Evolutionary conservation across 2,113 vertebrate species (phyloP).

Genomic region (Thermophis baileyi): DNA sequence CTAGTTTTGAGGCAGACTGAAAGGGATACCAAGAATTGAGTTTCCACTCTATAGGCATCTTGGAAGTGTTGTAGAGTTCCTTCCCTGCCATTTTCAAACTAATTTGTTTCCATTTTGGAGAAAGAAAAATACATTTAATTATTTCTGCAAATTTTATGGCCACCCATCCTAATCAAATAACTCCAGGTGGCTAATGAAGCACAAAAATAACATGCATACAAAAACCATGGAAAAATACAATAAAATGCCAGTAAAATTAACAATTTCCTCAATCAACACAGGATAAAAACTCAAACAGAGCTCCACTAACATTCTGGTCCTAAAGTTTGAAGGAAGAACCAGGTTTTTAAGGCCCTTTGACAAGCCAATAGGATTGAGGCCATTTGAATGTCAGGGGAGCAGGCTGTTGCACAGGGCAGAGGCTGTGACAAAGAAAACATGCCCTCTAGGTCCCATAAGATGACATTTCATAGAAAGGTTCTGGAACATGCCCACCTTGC

Average conservation of each 20-base stretch:
- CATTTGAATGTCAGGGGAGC: background rate
- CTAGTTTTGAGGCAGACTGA: background rate
- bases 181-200: background rate
- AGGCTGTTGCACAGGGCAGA: background rate
- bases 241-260: background rate
- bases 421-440: background rate
- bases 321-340: background rate
- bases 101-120: background rate
- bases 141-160: background rate
- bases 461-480: background rate
- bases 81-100: background rate
- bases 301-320: background rate
- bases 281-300: background rate
- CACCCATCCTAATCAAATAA: background rate
- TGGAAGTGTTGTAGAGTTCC: background rate
- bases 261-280: background rate
- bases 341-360: background rate
- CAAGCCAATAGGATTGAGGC: background rate
- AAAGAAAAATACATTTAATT: background rate
- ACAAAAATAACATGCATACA: background rate
- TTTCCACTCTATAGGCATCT: background rate
- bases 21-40: background rate
- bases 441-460: background rate
- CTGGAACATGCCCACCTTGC: background rate
- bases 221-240: background rate